Evolutionary conservation across 2,113 vertebrate species (phyloP).

Genomic region (Motacilla tschutschensis): DNA sequence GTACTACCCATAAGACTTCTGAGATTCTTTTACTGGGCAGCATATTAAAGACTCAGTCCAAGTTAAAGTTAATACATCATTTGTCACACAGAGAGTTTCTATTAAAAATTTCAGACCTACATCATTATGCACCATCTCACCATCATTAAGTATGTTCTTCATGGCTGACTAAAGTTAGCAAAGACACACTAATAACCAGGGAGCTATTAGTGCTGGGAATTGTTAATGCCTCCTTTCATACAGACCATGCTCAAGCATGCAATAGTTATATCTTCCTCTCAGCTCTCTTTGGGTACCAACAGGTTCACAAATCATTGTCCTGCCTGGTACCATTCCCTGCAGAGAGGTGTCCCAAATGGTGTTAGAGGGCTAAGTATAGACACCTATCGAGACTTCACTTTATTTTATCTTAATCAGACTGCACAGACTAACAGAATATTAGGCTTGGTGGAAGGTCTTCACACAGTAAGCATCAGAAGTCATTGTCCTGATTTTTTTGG

Average conservation of each 20-base stretch:
- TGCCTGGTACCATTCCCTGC: neutral
- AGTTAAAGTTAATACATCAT: slow-evolving; percentile 4
- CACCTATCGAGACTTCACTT: neutral
- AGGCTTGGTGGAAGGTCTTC: neutral
- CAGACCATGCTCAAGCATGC: neutral
- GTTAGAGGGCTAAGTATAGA: neutral
- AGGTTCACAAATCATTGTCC: neutral
- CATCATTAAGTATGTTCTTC: slow-evolving; percentile 28
- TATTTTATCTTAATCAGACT: neutral
- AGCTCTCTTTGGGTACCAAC: neutral
- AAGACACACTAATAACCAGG: slow-evolving; percentile 22
- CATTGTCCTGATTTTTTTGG: neutral
- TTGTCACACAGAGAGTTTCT: slow-evolving; percentile 8
- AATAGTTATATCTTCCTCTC: neutral
- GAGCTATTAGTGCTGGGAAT: neutral
- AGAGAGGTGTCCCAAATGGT: neutral
- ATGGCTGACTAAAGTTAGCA: slow-evolving; percentile 49
- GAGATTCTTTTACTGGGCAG: neutral
- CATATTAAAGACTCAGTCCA: neutral
- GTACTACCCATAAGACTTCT: neutral
- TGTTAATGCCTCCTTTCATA: slow-evolving; percentile 1
- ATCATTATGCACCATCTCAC: slow-evolving; percentile 17
- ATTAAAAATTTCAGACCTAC: slow-evolving; percentile 16
- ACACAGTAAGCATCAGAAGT: neutral
- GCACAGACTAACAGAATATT: neutral